Conservation (phyloP, 23 tunicate species). For the Trididemnum nubilum region DNA sequence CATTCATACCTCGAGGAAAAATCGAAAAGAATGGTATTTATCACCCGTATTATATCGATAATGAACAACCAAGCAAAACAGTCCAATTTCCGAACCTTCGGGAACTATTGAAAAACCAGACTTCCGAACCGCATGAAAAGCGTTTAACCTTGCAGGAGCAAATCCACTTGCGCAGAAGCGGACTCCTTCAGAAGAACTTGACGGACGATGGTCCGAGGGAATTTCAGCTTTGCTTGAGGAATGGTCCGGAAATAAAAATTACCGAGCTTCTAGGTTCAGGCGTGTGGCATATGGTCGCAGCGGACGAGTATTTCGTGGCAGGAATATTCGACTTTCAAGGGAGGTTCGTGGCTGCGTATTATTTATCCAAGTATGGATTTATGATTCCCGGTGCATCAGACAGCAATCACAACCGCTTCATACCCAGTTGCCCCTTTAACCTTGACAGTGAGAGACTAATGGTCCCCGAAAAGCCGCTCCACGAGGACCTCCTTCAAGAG, state of each 20-base stretch:
- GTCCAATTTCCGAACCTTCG: neutral
- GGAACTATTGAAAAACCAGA: neutral
- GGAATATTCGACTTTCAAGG: constrained; percentile 42
- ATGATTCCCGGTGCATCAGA: constrained; percentile 24
- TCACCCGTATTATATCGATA: constrained; percentile 29
- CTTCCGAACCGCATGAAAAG: neutral
- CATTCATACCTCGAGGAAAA: constrained; percentile 35
- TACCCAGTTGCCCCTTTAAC: neutral
- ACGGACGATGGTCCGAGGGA: neutral
- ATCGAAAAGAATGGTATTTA: constrained; percentile 33
- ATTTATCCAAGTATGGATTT: constrained; percentile 40
- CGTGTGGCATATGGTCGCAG: constrained; percentile 16
- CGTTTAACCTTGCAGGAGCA: neutral
- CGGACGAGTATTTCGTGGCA: constrained; percentile 31
- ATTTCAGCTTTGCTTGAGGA: constrained; percentile 27
- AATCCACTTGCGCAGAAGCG: neutral
- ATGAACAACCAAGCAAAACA: neutral
- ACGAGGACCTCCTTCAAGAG: constrained; percentile 14
- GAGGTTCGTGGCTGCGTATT: constrained; percentile 31
- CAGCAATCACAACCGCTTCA: neutral
- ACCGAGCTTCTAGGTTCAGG: constrained; percentile 34
- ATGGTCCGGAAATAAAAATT: constrained; percentile 39
- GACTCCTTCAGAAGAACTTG: neutral
- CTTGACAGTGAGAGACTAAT: neutral
- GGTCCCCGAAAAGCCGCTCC: constrained; percentile 22